Evolutionary conservation across 1,140 invertebrate species (phyloP), one percentile per base, ranked within the genome.

Genomic region (Sycobia sp.): DNA sequence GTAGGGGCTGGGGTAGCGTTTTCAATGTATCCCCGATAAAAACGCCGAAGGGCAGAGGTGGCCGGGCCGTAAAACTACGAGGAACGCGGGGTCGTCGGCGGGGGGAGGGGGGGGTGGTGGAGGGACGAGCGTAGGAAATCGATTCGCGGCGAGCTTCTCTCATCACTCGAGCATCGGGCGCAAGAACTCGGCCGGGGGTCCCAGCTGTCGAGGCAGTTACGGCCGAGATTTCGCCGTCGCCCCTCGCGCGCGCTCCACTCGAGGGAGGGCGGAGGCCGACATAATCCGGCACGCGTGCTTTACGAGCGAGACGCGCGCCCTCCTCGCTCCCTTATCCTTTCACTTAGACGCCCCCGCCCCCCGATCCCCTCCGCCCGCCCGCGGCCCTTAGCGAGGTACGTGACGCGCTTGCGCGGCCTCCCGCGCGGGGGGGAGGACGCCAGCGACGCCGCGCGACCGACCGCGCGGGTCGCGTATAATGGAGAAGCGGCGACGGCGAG

Each of bases 201-300:
- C 32, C 49, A 51, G 51, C 34, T 39, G 51, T 39, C 22, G 20
- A 22, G 32, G 36, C 23, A 27, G 36, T 39, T 41, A 16, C 51
- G 36, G 10, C 25, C 36, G 34, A 41, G 51, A 41, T 39, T 41
- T 54, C 36, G 36, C 23, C 16, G 34, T 10, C 18, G 18, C 41
- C 22, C 18, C 18, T 11, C 14, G 44, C 4, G 29, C 5, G 11
- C 11, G 29, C 29, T 4, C 29, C 29, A 32, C 5, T 7, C 29
- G 29, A 11, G 5, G 11, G 11, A 32, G 4, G 4, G 29, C n/a
- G 29, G 29, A 32, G 29, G 29, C 29, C 44, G 23, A 51, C 29
- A 51, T 51, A 51, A 51, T 32, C 32, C 32, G 49, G 49, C 20
- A 11, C 20, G n/a, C n/a, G n/a, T n/a, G 18, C 18, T 51, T 51